Evolutionary conservation across 2,113 vertebrate genomes (phyloP), one percentile per base, ranked within the genome.

Genomic region (Scophthalmus maximus): DNA sequence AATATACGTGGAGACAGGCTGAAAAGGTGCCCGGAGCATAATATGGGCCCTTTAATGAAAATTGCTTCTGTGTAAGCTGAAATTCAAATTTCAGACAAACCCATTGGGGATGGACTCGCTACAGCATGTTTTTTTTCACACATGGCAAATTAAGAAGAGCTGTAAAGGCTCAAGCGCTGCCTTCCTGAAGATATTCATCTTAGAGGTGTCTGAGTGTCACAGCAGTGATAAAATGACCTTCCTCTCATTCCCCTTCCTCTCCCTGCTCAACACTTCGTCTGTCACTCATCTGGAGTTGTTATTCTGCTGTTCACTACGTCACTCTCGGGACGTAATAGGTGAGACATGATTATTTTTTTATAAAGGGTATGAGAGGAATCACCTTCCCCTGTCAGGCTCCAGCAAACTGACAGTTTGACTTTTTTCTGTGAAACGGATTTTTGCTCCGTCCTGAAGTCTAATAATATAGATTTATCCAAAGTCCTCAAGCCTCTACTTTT

Each of bases 331-430:
- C 59, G 86, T 85, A 75, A 82, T 88, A 78, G 86, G 49, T 57
- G 68, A 75, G 73, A 76, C 77, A 77, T 77, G 81, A 89, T 89
- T 87, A 83, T 82, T n/a, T n/a, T n/a, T n/a, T n/a, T n/a, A 84
- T 74, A 73, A 62, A 81, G 71, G 67, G 50, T 50, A 53, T 22
- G 57, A 50, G 25, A 67, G 52, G 71, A 76, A 67, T 72, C 60
- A 64, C 55, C 44, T 70, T 68, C 57, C 73, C 34, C 52, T 70
- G 65, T 85, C 57, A 72, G 55, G 49, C 70, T 36, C 23, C 52
- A 52, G 36, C 9, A 38, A 61, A 56, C 50, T 64, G 52, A 59
- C 66, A 64, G 66, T 66, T 63, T 51, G 73, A 70, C 46, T 72
- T 25, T 17, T 61, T 52, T 40, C 27, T 60, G 22, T 74, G 59